Percentiles rank a stretch among this genome's conserved stretches.
phyloP scores from a whole-genome alignment of 2,888 invertebrate genomes.

The Alsophila aescularia region DNA sequence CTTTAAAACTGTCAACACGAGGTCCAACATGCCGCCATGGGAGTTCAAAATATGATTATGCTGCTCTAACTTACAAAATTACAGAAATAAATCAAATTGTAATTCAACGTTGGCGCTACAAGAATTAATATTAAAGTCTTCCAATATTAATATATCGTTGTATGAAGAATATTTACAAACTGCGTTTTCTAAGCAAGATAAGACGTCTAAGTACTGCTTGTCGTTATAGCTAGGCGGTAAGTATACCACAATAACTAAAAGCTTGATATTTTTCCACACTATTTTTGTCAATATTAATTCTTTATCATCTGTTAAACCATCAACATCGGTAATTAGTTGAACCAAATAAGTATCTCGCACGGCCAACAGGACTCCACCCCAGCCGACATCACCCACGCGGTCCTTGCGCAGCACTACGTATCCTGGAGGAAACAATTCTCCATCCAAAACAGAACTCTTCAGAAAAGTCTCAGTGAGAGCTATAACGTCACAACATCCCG shows the following conservation, averaged over 20 bases:
- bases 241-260: neutral
- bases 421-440: neutral
- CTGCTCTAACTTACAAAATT: neutral
- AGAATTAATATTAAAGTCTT: neutral
- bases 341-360: neutral
- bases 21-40: neutral
- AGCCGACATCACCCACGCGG: neutral
- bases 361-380: neutral
- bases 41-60: neutral
- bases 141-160: neutral
- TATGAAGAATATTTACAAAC: neutral
- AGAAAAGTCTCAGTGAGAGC: neutral
- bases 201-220: neutral
- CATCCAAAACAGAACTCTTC: neutral
- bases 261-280: neutral
- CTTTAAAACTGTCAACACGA: neutral
- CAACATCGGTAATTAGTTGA: neutral
- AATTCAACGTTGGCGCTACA: neutral
- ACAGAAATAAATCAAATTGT: neutral
- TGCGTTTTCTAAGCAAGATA: neutral
- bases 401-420: neutral
- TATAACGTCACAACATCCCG: neutral
- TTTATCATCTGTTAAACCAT: neutral
- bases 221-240: neutral
- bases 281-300: neutral